Percentiles rank a stretch among this genome's conserved stretches.
phyloP scores from a whole-genome alignment of 2,797 vertebrate species.

The Premnoplex brunnescens region DNA sequence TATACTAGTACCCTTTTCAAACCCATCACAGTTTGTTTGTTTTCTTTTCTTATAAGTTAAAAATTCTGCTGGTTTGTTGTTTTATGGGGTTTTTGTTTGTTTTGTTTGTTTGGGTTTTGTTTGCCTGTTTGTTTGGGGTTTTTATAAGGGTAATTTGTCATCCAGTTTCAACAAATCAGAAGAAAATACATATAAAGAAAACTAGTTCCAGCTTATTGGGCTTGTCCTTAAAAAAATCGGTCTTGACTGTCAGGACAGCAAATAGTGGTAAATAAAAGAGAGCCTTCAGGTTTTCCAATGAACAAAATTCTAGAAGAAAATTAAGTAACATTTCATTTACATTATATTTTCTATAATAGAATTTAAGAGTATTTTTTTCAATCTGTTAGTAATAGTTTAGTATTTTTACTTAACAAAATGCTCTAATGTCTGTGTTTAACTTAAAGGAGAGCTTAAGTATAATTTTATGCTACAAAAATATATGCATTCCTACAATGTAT shows the following conservation, averaged over 20 bases:
- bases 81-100: not conserved
- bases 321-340: not conserved
- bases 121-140: not conserved
- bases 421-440: not conserved
- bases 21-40: not conserved
- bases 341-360: not conserved
- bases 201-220: accelerated
- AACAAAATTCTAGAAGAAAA: not conserved
- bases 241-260: not conserved
- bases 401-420: not conserved
- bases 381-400: not conserved
- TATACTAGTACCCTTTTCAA: not conserved
- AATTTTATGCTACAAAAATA: not conserved
- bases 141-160: not conserved
- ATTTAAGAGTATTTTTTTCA: not conserved
- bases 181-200: not conserved
- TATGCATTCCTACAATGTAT: not conserved
- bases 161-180: not conserved
- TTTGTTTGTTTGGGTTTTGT: not conserved
- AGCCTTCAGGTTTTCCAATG: not conserved
- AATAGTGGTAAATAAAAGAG: not conserved
- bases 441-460: not conserved
- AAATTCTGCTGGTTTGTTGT: not conserved
- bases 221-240: not conserved
- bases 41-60: not conserved